These are phyloP conservation scores for Holocentrus rufus DNA, from an alignment of 2,797 vertebrate genomes.

Conservation along the genomic window DNA sequence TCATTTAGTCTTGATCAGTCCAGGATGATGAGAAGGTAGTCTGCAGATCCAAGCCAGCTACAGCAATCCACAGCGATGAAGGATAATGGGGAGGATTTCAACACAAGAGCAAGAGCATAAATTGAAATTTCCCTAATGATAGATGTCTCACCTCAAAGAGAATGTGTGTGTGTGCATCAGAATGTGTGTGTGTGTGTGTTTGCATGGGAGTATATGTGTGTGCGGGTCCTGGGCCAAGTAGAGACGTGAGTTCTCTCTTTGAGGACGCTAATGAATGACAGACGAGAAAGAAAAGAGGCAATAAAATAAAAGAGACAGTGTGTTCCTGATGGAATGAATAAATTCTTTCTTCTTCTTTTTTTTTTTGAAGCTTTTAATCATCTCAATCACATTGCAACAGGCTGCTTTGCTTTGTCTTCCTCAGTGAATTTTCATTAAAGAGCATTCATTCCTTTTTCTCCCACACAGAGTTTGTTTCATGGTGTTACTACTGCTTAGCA, in stretches of 20 bases:
- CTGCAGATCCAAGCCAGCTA: neutral
- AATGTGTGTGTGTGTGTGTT: neutral
- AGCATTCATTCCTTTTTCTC: neutral
- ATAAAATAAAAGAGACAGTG: neutral
- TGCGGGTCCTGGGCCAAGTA: neutral
- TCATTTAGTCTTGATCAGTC: neutral
- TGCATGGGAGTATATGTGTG: neutral
- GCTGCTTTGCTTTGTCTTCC: neutral
- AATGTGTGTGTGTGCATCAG: neutral
- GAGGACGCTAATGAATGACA: slow-evolving; percentile 4
- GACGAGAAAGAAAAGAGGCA: neutral
- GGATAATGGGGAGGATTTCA: slow-evolving; percentile 1
- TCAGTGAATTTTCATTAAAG: neutral
- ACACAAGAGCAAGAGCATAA: neutral
- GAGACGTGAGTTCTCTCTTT: slow-evolving; percentile 5
- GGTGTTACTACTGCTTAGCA: neutral
- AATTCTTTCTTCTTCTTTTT: no score
- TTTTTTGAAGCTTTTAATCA: neutral
- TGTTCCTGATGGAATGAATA: neutral
- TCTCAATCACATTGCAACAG: neutral
- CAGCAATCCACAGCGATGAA: neutral
- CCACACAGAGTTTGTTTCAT: neutral
- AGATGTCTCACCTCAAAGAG: slow-evolving; percentile 6
- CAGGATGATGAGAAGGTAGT: neutral
- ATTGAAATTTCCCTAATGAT: slow-evolving; percentile 5